Base-by-base conservation (phyloP, 1,140 invertebrate species). In the Euura saliciscinereae region DNA sequence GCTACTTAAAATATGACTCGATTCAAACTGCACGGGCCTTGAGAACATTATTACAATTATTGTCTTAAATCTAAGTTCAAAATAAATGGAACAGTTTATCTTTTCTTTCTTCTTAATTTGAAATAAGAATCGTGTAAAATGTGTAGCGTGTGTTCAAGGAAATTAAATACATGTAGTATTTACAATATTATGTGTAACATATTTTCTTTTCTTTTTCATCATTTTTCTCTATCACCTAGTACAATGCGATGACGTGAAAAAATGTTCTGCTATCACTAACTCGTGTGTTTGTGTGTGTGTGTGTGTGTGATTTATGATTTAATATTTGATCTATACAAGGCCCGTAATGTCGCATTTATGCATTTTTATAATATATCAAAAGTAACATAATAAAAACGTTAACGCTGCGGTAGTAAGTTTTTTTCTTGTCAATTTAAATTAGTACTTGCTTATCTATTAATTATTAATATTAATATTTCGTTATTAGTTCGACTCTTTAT, bases 31-130 rank as follows among this genome's bases (percentile, higher is more conserved):
- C 46, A 51, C 46, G 46, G 46, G 46, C 6, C 51, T 59, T 59
- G 51, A n/a, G 51, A 59, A 59, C 51, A 59, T 59, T 59, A n/a
- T 59, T 59, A 59, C 51, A 59, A n/a, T 59, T 59, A 59, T 59
- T 59, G 51, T 59, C 51, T 59, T 59, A 59, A 59, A 59, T 8
- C 51, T 59, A 59, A 59, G 51, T 59, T 59, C 51, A 59, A 59
- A 59, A 59, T 28, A 28, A 28, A 28, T 28, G 28, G 28, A 28
- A 28, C 28, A 28, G 28, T 28, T 28, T 28, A 0, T 28, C 1
- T 28, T 28, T 28, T 28, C 1, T 28, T 28, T 28, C 28, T 28
- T 28, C 28, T 28, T 28, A 28, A 28, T 28, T 28, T 28, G 28
- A 28, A 28, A 28, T 28, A 28, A 28, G 28, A 59, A 59, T 59